phyloP scores from a whole-genome alignment of 2,113 vertebrate species.

The Xenopus borealis region DNA sequence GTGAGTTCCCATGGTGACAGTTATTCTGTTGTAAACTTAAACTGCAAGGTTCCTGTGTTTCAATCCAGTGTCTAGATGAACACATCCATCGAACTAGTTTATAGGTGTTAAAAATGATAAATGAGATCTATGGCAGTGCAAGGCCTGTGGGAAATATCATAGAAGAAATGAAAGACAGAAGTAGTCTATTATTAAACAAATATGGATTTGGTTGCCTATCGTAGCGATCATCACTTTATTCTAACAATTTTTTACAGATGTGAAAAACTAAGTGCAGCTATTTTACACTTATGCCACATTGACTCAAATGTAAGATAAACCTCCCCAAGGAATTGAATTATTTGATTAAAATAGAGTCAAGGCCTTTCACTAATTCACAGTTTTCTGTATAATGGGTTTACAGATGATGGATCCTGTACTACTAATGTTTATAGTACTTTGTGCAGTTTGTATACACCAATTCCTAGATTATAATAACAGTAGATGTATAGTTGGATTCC shows the following conservation, averaged over 20 bases:
- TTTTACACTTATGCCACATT: background rate
- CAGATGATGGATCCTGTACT: too few relatives aligned
- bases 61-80: background rate
- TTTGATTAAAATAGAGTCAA: too few relatives aligned
- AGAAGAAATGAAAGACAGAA: conserved; percentile 17
- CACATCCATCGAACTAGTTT: background rate
- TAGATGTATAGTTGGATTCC: too few relatives aligned
- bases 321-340: too few relatives aligned
- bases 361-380: too few relatives aligned
- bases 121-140: conserved; percentile 12
- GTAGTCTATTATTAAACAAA: background rate
- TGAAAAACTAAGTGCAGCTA: background rate
- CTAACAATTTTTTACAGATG: conserved; percentile 28
- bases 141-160: conserved; percentile 4
- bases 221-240: conserved; percentile 17
- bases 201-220: background rate
- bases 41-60: background rate
- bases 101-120: conserved; percentile 17
- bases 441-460: too few relatives aligned
- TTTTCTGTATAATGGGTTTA: too few relatives aligned
- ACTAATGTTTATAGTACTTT: too few relatives aligned
- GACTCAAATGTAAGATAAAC: too few relatives aligned
- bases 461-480: too few relatives aligned
- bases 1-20: background rate
- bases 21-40: background rate